These are phyloP conservation scores for Amphipyra tragopoginis DNA, from an alignment of 2,888 invertebrate species.

Conservation along the genomic window DNA sequence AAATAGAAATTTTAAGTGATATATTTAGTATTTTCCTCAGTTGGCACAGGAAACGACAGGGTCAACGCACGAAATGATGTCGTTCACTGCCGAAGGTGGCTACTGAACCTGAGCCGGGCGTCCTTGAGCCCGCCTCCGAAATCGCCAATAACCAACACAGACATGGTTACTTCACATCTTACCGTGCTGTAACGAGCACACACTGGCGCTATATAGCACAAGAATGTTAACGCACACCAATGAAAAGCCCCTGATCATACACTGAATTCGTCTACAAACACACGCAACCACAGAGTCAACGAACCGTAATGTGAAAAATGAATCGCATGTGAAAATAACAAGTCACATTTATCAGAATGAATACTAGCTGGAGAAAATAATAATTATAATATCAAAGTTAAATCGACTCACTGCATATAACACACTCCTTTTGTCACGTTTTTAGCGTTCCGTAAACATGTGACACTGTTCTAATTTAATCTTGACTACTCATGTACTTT, in stretches of 20 bases:
- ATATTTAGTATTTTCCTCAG: constrained; percentile 75
- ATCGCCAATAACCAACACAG: constrained; percentile 80
- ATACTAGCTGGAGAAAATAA: constrained; percentile 6
- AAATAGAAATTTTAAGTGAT: constrained; percentile 74
- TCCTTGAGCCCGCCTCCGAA: constrained; percentile 85
- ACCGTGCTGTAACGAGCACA: constrained; percentile 67
- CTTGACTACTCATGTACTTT: constrained; percentile 19
- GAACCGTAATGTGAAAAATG: constrained; percentile 70
- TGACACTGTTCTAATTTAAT: constrained; percentile 35
- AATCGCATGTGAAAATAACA: constrained; percentile 53
- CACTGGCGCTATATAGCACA: constrained; percentile 62
- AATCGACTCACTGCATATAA: constrained; percentile 1
- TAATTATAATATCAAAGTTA: constrained; percentile 21
- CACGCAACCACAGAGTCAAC: constrained; percentile 69
- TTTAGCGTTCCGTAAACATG: constrained; percentile 23
- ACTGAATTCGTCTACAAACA: constrained; percentile 62
- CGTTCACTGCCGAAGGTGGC: constrained; percentile 86
- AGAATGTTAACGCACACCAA: constrained; percentile 72
- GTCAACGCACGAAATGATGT: constrained; percentile 87
- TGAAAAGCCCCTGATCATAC: constrained; percentile 43
- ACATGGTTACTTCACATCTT: constrained; percentile 60
- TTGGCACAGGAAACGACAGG: constrained; percentile 83
- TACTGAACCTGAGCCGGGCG: constrained; percentile 86
- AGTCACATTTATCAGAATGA: constrained; percentile 31
- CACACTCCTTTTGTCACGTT: constrained; percentile 29